phyloP scores from a whole-genome alignment of 2,797 vertebrate species.

The Enteromius thamalakanensis region DNA sequence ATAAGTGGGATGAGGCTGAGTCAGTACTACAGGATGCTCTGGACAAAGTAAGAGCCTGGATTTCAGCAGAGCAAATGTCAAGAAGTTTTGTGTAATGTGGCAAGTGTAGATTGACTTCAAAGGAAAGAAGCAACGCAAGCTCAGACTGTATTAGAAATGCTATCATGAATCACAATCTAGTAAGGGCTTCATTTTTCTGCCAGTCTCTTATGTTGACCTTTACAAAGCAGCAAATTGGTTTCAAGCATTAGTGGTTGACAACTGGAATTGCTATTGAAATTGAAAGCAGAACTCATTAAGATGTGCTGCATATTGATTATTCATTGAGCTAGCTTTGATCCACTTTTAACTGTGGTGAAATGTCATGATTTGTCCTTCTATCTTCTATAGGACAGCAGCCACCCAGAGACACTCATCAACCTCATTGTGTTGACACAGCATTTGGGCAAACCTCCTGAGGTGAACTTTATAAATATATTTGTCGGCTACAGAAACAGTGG shows the following conservation, averaged over 20 bases:
- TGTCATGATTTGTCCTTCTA: background rate
- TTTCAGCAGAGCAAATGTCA: background rate
- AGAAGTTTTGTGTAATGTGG: background rate
- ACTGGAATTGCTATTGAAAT: background rate
- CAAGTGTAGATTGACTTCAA: background rate
- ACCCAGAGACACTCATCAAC: slow-evolving; percentile 95
- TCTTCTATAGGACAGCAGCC: slow-evolving; percentile 86
- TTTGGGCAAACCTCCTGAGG: slow-evolving; percentile 92
- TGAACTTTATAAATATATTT: slow-evolving; percentile 69
- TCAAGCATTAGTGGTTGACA: background rate
- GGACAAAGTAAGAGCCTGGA: slow-evolving; percentile 83
- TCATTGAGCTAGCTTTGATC: background rate
- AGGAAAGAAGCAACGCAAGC: no score
- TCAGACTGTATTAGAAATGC: background rate
- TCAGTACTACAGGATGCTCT: slow-evolving; percentile 92
- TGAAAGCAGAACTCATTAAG: background rate
- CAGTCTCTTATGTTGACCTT: background rate
- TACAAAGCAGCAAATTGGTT: background rate
- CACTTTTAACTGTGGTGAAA: background rate
- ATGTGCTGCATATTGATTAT: background rate
- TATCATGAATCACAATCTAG: background rate
- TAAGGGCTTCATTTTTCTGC: background rate
- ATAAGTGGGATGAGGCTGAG: slow-evolving; percentile 95
- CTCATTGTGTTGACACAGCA: slow-evolving; percentile 93
- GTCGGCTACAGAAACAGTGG: background rate